Evolutionary conservation across 2,113 vertebrate species (phyloP).

Genomic region (Takifugu flavidus): DNA sequence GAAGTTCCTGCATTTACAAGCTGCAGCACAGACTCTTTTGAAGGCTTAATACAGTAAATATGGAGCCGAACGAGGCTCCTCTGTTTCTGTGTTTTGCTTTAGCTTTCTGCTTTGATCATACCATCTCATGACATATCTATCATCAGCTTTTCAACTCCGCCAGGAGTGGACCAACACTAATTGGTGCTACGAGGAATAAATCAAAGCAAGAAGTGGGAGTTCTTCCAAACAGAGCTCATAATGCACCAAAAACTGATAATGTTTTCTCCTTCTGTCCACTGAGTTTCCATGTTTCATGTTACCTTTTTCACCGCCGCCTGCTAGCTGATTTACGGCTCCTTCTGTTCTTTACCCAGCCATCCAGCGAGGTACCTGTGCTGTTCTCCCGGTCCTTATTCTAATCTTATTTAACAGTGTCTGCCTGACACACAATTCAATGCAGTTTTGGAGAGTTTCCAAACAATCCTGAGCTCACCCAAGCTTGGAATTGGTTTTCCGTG

Average conservation of each 20-base stretch:
- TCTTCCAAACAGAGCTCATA: slow-evolving; percentile 64
- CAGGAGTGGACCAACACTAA: slow-evolving; percentile 69
- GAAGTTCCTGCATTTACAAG: slow-evolving; percentile 52
- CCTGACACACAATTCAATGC: slow-evolving; percentile 77
- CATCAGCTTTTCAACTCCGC: slow-evolving; percentile 67
- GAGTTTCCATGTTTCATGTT: slow-evolving; percentile 57
- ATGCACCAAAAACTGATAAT: slow-evolving; percentile 49
- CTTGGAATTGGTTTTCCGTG: slow-evolving; percentile 86
- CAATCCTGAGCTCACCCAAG: slow-evolving; percentile 84
- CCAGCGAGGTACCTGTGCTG: slow-evolving; percentile 64
- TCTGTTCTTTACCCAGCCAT: slow-evolving; percentile 58
- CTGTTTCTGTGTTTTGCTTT: slow-evolving; percentile 44
- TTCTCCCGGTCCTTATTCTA: slow-evolving; percentile 77
- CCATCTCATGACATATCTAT: slow-evolving; percentile 72
- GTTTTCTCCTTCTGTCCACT: slow-evolving; percentile 52
- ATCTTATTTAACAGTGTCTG: slow-evolving; percentile 85
- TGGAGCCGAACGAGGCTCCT: slow-evolving; percentile 62
- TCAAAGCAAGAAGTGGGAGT: slow-evolving; percentile 72
- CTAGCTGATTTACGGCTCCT: slow-evolving; percentile 51
- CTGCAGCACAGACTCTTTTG: slow-evolving; percentile 68
- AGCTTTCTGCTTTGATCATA: slow-evolving; percentile 68
- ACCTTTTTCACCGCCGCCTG: slow-evolving; percentile 28
- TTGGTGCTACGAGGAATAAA: slow-evolving; percentile 72
- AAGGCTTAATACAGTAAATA: slow-evolving; percentile 66
- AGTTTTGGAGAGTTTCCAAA: slow-evolving; percentile 83